Evolutionary conservation across 1,140 invertebrate genomes (phyloP).

Genomic region (Thaumetopoea pityocampa): DNA sequence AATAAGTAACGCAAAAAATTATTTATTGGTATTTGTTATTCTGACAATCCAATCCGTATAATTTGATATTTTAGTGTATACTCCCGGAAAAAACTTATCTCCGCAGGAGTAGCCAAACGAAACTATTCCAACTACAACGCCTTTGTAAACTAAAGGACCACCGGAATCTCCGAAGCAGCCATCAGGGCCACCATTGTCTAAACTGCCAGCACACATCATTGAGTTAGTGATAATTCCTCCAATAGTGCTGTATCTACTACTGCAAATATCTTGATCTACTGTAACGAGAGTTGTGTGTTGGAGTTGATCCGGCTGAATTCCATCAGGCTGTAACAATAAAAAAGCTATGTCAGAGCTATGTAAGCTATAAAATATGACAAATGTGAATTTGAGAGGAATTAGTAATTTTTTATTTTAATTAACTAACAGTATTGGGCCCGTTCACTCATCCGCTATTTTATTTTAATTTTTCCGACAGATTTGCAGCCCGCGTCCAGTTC

Average conservation of each 20-base stretch:
- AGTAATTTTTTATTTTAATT: too few relatives aligned
- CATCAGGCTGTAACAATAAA: conserved; percentile 40
- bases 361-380: too few relatives aligned
- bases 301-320: conserved; percentile 50
- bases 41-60: conserved; percentile 71
- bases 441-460: too few relatives aligned
- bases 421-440: too few relatives aligned
- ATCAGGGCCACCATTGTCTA: conserved; percentile 54
- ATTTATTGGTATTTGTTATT: conserved; percentile 44
- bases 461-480: too few relatives aligned
- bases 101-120: conserved; percentile 79
- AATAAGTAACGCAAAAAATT: conserved; percentile 19
- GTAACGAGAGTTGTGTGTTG: conserved; percentile 40
- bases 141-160: conserved; percentile 72
- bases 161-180: conserved; percentile 78
- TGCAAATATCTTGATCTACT: conserved; percentile 45
- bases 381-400: too few relatives aligned
- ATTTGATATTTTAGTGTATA: conserved; percentile 78
- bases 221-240: conserved; percentile 75
- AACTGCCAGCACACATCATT: conserved; percentile 83
- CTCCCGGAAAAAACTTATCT: conserved; percentile 77
- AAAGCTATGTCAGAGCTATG: too few relatives aligned
- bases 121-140: conserved; percentile 74
- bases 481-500: too few relatives aligned
- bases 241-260: conserved; percentile 43